These are phyloP conservation scores for Sebastes vulpes DNA, from an alignment of 2,797 vertebrate species.

Conservation along the genomic window DNA sequence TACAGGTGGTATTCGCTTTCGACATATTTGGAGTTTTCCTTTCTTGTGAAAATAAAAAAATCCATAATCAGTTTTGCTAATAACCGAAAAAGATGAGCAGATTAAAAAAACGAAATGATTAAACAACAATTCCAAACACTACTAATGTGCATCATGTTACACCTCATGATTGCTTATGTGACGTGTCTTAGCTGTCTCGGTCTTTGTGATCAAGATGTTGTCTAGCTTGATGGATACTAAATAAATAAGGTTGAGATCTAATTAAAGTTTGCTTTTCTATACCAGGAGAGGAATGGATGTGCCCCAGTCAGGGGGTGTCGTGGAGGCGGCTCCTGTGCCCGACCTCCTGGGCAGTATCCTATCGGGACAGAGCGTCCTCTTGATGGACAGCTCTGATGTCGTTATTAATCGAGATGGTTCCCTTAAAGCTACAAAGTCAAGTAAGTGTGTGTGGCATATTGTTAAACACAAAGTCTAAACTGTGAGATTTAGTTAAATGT, in stretches of 20 bases:
- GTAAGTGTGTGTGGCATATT: slow-evolving; percentile 72
- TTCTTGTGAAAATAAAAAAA: no score
- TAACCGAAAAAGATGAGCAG: no score
- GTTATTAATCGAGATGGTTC: slow-evolving; percentile 96
- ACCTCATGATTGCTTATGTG: no score
- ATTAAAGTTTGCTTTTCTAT: slow-evolving; percentile 33
- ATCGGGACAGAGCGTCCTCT: slow-evolving; percentile 92
- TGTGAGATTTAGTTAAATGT: background rate
- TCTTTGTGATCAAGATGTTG: background rate
- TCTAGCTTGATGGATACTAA: background rate
- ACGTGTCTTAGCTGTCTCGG: background rate
- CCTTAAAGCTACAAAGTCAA: slow-evolving; percentile 88
- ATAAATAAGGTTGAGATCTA: background rate
- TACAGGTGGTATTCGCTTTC: no score
- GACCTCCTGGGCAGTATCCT: slow-evolving; percentile 97
- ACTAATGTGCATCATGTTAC: no score
- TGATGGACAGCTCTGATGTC: slow-evolving; percentile 94
- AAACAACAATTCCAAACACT: no score
- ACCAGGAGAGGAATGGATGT: slow-evolving; percentile 67
- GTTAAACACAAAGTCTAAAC: background rate
- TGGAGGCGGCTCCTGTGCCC: slow-evolving; percentile 89
- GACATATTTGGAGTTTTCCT: no score
- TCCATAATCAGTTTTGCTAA: no score
- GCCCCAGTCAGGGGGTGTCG: slow-evolving; percentile 75
- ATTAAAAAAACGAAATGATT: no score